phyloP scores from a whole-genome alignment of 2,888 invertebrate species.

The Rhingia campestris region DNA sequence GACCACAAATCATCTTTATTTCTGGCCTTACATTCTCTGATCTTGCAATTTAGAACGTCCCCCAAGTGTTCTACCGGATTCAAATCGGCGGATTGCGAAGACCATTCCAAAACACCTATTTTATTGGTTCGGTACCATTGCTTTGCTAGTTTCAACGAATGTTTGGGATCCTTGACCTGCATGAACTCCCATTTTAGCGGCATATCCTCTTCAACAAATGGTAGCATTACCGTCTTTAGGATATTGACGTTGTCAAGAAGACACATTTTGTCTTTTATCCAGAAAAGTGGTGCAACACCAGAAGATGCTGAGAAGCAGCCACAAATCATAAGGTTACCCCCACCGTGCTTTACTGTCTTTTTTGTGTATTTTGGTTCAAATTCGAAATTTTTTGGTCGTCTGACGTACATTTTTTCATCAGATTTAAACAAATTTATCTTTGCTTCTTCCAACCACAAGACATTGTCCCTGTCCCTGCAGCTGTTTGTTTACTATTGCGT shows the following conservation, averaged over 20 bases:
- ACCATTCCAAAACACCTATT: no score
- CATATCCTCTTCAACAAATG: conserved; percentile 38
- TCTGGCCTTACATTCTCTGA: background rate
- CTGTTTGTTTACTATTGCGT: no score
- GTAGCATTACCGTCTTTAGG: conserved; percentile 46
- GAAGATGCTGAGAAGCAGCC: conserved; percentile 39
- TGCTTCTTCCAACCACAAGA: background rate
- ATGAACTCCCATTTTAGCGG: no score
- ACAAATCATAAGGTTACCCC: no score
- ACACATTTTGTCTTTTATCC: conserved; percentile 35
- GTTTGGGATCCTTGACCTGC: no score
- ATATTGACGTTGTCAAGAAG: conserved; percentile 25
- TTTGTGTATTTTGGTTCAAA: background rate
- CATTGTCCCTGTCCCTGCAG: no score
- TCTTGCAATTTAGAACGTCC: background rate
- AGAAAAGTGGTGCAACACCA: conserved; percentile 45
- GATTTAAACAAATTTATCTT: conserved; percentile 12
- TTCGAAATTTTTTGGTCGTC: conserved; percentile 5
- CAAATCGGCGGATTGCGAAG: conserved; percentile 1
- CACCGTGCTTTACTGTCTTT: no score
- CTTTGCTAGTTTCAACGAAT: conserved; percentile 1
- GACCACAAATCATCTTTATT: background rate
- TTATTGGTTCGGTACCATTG: background rate
- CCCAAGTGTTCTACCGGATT: conserved; percentile 5
- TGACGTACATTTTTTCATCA: background rate